Conservation (phyloP, 2,797 vertebrate genomes). For the Coreius guichenoti region DNA sequence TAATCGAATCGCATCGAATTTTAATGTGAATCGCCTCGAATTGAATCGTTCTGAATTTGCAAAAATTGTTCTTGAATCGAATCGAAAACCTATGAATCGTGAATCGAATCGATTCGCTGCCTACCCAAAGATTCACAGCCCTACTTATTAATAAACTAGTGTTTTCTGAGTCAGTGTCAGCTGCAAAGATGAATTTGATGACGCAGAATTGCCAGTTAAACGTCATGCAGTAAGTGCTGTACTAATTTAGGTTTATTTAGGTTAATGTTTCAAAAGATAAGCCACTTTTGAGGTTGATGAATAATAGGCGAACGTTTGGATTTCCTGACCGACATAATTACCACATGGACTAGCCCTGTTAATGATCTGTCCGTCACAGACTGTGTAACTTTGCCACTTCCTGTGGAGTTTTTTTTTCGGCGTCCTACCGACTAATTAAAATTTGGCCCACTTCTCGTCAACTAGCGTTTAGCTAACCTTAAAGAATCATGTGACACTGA, state of each 20-base stretch:
- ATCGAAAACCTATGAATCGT: too few species aligned
- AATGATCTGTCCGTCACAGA: neutral
- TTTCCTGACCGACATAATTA: neutral
- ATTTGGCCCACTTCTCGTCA: neutral
- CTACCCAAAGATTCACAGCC: too few species aligned
- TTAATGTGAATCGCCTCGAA: too few species aligned
- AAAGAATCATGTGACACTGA: neutral
- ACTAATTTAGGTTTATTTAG: neutral
- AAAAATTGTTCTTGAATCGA: too few species aligned
- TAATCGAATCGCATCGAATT: too few species aligned
- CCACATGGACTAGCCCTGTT: neutral
- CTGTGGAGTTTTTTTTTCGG: neutral
- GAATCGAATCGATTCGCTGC: too few species aligned
- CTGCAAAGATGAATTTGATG: neutral
- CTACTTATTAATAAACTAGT: neutral
- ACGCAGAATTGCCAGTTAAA: neutral
- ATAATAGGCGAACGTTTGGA: neutral
- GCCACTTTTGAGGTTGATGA: neutral
- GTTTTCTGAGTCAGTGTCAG: neutral
- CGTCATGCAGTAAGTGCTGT: neutral
- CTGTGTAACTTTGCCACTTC: neutral
- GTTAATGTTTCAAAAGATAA: neutral
- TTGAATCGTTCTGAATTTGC: too few species aligned
- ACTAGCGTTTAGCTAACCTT: neutral
- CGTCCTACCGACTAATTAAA: neutral